Percentiles rank a stretch among this genome's conserved stretches.
Evolutionary conservation across 2,113 vertebrate genomes (phyloP).

Genomic region (Xiphorhynchus elegans): DNA sequence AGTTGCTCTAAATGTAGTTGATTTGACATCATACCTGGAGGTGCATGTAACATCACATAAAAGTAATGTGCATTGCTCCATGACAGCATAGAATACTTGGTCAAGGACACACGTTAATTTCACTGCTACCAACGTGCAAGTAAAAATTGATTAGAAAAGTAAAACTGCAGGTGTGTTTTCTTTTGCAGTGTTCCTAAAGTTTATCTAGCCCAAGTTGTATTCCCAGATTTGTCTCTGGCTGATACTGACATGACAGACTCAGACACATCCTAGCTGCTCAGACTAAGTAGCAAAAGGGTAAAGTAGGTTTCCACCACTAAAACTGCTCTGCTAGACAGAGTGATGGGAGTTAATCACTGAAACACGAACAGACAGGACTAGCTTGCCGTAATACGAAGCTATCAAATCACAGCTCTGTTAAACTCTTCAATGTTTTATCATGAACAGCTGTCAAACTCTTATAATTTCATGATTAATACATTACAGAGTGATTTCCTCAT

Average conservation of each 20-base stretch:
- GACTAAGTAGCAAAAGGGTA: slow-evolving; percentile 21
- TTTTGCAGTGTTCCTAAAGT: not conserved
- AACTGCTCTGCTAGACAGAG: slow-evolving; percentile 34
- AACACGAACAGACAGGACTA: slow-evolving; percentile 69
- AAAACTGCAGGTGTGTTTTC: not conserved
- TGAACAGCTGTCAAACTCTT: slow-evolving; percentile 63
- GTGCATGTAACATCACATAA: not conserved
- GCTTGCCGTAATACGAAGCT: slow-evolving; percentile 71
- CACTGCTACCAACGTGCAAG: not conserved
- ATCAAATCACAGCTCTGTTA: slow-evolving; percentile 54
- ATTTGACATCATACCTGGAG: not conserved
- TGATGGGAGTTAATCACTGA: slow-evolving; percentile 61
- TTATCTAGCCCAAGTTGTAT: not conserved
- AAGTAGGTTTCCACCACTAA: slow-evolving; percentile 46
- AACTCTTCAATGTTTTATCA: slow-evolving; percentile 53
- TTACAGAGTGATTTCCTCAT: slow-evolving; percentile 70
- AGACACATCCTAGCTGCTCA: not conserved
- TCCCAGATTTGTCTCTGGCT: not conserved
- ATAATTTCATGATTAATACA: slow-evolving; percentile 73
- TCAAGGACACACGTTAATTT: not conserved
- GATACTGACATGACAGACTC: not conserved
- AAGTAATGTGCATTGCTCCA: accelerated
- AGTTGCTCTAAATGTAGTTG: not conserved
- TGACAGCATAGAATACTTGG: not conserved
- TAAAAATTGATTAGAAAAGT: not conserved